Base-by-base conservation (phyloP, 53 echinoderm and acorn worm species). In the Paracentrotus lividus region DNA sequence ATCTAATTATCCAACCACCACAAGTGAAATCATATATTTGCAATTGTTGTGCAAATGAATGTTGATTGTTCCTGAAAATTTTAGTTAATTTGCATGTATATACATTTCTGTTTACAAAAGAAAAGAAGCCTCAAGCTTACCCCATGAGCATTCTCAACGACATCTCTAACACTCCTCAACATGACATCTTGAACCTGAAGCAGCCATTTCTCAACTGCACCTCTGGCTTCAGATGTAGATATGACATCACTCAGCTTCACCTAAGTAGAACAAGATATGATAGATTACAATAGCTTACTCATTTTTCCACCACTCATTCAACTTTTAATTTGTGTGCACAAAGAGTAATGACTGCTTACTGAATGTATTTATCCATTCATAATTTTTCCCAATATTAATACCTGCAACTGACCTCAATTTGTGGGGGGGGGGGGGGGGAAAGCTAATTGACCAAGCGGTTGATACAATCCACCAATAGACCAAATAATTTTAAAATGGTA, bases 181-280 rank as follows among this genome's bases (percentile, higher is more conserved):
- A 99, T 99, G 59, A 96, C 91, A 54, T 99, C 99, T 89, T 99
- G 99, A 23, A 99, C 99, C 93, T 99, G 99, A 4, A 99, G 96
- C 26, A 99, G 94, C 99, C 99, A 99, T 75, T 99, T 99, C 94
- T 99, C 97, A 40, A 99, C 99, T 31, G 99, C 99, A 15, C 99
- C 99, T 43, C 99, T 94, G 21, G 97, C 99, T 93, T 99, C 99
- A 5, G 96, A 95, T 26, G 99, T 99, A 15, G 99, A 99, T 42
- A 99, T 97, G 34, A 96, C 95, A 26, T 95, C 94, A 20, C 96
- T 93, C 68, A 99, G 94, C 36, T 96, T 85, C 42, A 99, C 99
- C 95, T 95, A 49, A 66, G 4, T n/a, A 54, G 54, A 60, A 88
- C 66, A 24, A 66, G 8, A 84, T 32, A 57, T 76, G 0, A 64